Percentiles rank a stretch among this genome's conserved stretches.
Evolutionary conservation across 2,888 invertebrate genomes (phyloP).

Genomic region (Chymomyza procnemis): DNA sequence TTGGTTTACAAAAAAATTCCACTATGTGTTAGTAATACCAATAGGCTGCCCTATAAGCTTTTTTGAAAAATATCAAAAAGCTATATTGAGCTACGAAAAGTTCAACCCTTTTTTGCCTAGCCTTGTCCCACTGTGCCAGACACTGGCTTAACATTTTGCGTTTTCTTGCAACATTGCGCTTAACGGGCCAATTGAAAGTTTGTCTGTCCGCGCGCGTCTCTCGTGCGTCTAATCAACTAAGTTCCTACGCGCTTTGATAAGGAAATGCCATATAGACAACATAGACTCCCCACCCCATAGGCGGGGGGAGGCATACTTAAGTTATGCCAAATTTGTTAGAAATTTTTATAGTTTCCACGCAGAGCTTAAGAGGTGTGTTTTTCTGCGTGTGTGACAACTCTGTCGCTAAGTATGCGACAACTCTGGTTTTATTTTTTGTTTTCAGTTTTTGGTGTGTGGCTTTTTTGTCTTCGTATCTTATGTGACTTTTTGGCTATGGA

Average conservation of each 20-base stretch:
- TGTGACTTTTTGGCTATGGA: conserved; percentile 13
- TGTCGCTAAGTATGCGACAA: not conserved
- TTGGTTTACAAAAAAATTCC: too few species aligned
- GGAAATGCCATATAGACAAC: conserved; percentile 54
- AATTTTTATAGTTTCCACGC: conserved; percentile 47
- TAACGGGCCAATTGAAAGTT: conserved; percentile 43
- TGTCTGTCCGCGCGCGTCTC: conserved; percentile 13
- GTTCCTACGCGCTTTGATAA: conserved; percentile 48
- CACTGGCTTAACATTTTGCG: conserved; percentile 21
- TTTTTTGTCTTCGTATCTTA: conserved; percentile 30
- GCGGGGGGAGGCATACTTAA: conserved; percentile 8
- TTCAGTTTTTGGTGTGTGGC: not conserved
- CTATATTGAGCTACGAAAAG: too few species aligned
- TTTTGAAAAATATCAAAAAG: too few species aligned
- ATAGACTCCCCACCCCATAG: not conserved
- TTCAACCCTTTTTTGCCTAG: not conserved
- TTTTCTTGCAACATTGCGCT: conserved; percentile 63
- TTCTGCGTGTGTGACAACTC: not conserved
- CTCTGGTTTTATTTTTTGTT: not conserved
- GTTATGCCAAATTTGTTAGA: conserved; percentile 27
- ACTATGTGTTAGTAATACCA: too few species aligned
- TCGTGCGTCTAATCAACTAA: conserved; percentile 54
- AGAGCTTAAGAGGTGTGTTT: conserved; percentile 35
- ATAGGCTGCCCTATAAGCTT: too few species aligned
- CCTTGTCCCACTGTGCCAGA: conserved; percentile 36